These are phyloP conservation scores for Formica selysi DNA, from an alignment of 1,140 invertebrate genomes.

Conservation along the genomic window DNA sequence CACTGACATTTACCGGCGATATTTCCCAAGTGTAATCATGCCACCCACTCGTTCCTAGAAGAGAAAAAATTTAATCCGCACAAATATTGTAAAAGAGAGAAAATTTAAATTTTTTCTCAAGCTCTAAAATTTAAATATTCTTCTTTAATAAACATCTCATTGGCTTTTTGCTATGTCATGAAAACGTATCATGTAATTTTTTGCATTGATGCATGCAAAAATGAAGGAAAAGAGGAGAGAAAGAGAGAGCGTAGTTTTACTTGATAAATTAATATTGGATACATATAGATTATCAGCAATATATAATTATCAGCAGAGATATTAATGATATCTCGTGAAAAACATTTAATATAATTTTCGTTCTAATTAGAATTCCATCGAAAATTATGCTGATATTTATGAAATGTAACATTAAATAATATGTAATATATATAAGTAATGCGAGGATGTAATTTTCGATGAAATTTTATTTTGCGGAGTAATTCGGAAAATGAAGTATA, in stretches of 20 bases:
- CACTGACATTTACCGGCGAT: conserved; percentile 14
- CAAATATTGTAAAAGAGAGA: neutral
- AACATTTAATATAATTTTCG: conserved; percentile 6
- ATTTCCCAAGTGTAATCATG: neutral
- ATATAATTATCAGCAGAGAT: too few species aligned
- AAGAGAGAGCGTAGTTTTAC: neutral
- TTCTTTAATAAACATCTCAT: conserved; percentile 7
- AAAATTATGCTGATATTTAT: neutral
- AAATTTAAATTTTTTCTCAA: neutral
- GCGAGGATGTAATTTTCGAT: neutral
- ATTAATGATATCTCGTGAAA: neutral
- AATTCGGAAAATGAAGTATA: neutral
- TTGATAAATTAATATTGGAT: conserved; percentile 27
- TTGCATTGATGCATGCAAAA: neutral
- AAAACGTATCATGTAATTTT: neutral
- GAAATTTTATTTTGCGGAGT: neutral
- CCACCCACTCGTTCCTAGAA: conserved; percentile 10
- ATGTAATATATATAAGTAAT: neutral
- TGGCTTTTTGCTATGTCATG: neutral
- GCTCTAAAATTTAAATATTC: neutral
- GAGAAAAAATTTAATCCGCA: conserved; percentile 2
- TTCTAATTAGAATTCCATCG: conserved; percentile 27
- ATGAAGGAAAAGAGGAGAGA: too few species aligned
- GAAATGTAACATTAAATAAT: conserved; percentile 1
- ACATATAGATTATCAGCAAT: conserved; percentile 18